Percentiles rank a stretch among this genome's conserved stretches.
Conservation (phyloP, 1,140 invertebrate genomes). For the Phocides pigmalion region DNA sequence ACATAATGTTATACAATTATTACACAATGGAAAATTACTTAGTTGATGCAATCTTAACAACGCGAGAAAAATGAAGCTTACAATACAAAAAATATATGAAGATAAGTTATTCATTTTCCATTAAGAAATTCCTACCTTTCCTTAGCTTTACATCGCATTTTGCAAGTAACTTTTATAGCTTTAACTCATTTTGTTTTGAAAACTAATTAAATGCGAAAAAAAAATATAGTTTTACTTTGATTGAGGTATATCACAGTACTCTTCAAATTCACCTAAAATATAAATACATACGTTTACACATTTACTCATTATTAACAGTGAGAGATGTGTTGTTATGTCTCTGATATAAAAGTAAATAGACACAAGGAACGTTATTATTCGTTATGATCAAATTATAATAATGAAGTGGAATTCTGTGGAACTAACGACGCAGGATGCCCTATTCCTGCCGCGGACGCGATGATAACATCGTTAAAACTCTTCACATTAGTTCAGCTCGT, state of each 20-base stretch:
- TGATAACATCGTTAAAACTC: constrained; percentile 35
- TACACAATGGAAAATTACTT: constrained; percentile 17
- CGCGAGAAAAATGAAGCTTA: constrained; percentile 7
- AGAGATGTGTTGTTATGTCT: background rate
- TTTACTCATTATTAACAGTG: background rate
- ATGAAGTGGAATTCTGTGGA: constrained; percentile 17
- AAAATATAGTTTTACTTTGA: no score
- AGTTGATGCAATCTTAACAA: constrained; percentile 20
- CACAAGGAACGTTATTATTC: constrained; percentile 14
- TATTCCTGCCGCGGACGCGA: constrained; percentile 7
- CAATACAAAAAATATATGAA: constrained; percentile 14
- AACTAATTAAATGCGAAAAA: background rate
- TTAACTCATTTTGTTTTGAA: background rate
- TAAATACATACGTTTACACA: no score
- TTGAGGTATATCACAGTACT: no score
- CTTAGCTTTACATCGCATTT: background rate
- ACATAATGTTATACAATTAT: constrained; percentile 12
- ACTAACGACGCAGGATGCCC: constrained; percentile 22
- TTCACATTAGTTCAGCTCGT: constrained; percentile 26
- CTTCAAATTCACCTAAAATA: no score
- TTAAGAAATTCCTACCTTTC: background rate
- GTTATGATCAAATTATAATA: constrained; percentile 32
- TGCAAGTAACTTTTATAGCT: background rate
- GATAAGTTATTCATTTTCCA: constrained; percentile 5
- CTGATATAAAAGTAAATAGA: background rate